Base-by-base conservation (phyloP, 1,140 invertebrate genomes). In the Drosophila insularis region DNA sequence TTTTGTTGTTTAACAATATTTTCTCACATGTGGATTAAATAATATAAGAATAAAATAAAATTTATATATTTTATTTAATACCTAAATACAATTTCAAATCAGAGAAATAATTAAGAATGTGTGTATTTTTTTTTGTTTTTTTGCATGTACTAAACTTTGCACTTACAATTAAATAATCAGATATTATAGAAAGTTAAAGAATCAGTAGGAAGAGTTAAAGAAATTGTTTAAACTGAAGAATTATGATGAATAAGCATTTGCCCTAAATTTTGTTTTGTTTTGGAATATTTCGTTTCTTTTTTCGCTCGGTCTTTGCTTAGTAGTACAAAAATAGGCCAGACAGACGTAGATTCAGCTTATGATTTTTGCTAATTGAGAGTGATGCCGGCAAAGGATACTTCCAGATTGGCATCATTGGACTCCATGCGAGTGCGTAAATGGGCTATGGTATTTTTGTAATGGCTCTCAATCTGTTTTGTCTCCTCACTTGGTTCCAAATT, bases 401-500 rank as follows among this genome's bases (percentile, higher is more conserved):
- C 91, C n/a, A 95, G 91, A 3, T 93, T 93, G 40, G 96, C 95
- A 1, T 94, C 93, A 4, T 94, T 93, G 69, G 93, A 94, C 76
- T 95, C 95, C 91, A 95, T 93, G 69, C 95, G 92, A 78, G 93
- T 94, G 78, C 93, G 93, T 59, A 98, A 93, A 91, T 98, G 96
- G 66, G 96, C 95, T 68, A 98, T 91, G 0, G 97, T 98, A 90
- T 98, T 98, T 73, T 95, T 95, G 92, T 98, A 98, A 92, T 99
- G 98, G 90, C 97, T 98, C 62, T 97, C 97, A 71, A 99, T 98
- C 92, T 99, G 98, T 89, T 99, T 98, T 2, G 97, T 97, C 92
- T 99, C 98, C 87, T 99, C 98, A 63, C 96, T 98, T 8, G 96
- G 95, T 90, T 99, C 98, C 37, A 99, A 93, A 92, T 97, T 98